These are phyloP conservation scores for Poicephalus gulielmi DNA, from an alignment of 2,113 vertebrate genomes.

Conservation along the genomic window DNA sequence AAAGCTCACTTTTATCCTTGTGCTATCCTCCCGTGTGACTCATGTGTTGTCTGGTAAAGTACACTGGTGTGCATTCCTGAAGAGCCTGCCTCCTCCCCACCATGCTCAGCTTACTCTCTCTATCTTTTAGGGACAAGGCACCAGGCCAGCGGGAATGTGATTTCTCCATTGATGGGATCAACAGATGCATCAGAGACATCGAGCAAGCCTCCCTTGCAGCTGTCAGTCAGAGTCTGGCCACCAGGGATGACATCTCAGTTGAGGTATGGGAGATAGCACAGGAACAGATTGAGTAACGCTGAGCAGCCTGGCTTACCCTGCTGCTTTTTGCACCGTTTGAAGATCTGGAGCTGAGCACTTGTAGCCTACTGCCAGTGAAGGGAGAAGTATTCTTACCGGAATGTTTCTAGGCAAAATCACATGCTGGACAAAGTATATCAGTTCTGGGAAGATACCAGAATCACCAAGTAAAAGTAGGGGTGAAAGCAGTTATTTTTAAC, in stretches of 20 bases:
- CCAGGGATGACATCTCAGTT: conserved; percentile 95
- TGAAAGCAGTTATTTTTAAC: not conserved
- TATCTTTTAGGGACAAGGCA: conserved; percentile 89
- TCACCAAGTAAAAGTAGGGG: not conserved
- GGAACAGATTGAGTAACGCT: not conserved
- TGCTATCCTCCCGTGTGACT: not conserved
- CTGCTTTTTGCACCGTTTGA: not conserved
- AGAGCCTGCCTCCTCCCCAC: not conserved
- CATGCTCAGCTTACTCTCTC: not conserved
- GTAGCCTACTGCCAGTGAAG: not conserved
- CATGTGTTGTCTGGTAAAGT: not conserved
- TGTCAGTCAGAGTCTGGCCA: conserved; percentile 91
- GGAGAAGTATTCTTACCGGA: not conserved
- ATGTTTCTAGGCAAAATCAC: not conserved
- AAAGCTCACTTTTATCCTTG: not conserved
- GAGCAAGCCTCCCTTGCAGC: conserved; percentile 95
- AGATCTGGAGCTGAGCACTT: not conserved
- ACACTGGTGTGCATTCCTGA: fast-evolving
- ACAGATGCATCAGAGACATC: conserved; percentile 95
- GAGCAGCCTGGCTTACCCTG: not conserved
- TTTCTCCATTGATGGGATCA: conserved; percentile 95
- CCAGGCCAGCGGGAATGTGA: conserved; percentile 97
- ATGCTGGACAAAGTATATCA: fast-evolving
- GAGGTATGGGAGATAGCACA: conserved; percentile 79
- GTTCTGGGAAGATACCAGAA: not conserved